A percentile compares a stretch with the other conserved stretches of the same genome.
Evolutionary conservation across 2,113 vertebrate genomes (phyloP).

Genomic region (cattle (Bos taurus)): ARS-UCD2.0 NC_037331.1:104789501-104790000

Average conservation of each 20-base stretch:
- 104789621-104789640: not conserved
- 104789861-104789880: not conserved
- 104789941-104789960: not conserved
- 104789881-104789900: not conserved
- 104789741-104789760: not conserved
- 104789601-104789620: not conserved
- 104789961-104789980: not conserved
- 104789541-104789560: not conserved
- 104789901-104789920: not conserved
- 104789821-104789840: not conserved
- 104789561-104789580: not conserved
- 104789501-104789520: not conserved
- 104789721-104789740: not conserved
- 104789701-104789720: not conserved
- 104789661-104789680: not conserved
- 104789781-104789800: accelerated
- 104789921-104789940: not conserved
- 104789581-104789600: not conserved
- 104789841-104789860: not conserved
- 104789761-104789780: not conserved
- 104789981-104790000: not conserved
- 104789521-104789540: not conserved
- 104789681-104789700: not conserved
- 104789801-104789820: not conserved
- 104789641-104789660: not conserved